These are phyloP conservation scores for Halcyon malimbica DNA, from an alignment of 2,113 vertebrate species.

Conservation along the genomic window DNA sequence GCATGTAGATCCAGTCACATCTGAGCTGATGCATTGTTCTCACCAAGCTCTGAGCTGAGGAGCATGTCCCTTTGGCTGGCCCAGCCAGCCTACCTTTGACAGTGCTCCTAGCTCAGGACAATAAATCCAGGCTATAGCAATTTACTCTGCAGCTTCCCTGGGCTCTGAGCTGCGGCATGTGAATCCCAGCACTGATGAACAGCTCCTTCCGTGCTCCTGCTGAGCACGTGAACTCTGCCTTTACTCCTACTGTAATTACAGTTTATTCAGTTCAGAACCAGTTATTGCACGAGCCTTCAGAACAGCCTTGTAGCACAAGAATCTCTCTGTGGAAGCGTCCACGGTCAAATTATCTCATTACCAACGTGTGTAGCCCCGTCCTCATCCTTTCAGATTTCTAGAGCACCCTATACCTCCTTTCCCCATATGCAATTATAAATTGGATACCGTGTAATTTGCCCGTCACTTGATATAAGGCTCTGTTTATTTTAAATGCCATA, in stretches of 20 bases:
- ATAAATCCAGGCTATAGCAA: background rate
- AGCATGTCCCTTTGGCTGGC: background rate
- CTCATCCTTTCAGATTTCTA: constrained; percentile 7
- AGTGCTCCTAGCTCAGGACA: background rate
- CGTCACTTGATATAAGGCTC: background rate
- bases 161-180: background rate
- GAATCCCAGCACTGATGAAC: background rate
- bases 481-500: constrained; percentile 60
- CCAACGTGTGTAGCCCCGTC: background rate
- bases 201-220: background rate
- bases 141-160: background rate
- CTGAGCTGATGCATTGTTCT: background rate
- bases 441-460: constrained; percentile 32
- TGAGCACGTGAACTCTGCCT: constrained; percentile 6
- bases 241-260: constrained; percentile 49
- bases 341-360: constrained; percentile 48
- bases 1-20: background rate
- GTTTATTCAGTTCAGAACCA: constrained; percentile 16
- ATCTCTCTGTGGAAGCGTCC: background rate
- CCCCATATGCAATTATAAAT: constrained; percentile 33
- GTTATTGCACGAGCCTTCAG: background rate
- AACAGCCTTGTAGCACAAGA: background rate
- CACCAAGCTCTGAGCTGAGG: background rate
- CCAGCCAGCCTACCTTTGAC: fast-evolving
- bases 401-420: constrained; percentile 5